phyloP scores from a whole-genome alignment of 2,888 invertebrate genomes.

The Lasioglossum pauxillum region DNA sequence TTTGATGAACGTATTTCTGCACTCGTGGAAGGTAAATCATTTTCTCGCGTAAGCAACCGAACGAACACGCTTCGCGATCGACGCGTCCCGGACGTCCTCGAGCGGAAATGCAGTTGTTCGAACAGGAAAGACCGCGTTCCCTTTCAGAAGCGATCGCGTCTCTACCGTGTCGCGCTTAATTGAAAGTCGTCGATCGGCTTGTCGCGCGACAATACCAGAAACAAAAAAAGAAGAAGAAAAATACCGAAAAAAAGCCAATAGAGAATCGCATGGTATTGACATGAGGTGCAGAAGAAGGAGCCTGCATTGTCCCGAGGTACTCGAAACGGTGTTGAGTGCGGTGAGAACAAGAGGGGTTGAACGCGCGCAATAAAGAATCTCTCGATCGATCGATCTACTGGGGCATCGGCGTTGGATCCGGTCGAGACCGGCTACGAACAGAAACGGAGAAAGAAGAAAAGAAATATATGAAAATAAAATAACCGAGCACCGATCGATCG shows the following conservation, averaged over 20 bases:
- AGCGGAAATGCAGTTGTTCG: background rate
- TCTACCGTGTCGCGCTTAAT: background rate
- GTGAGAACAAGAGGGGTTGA: slow-evolving; percentile 17
- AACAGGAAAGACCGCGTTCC: too few species aligned
- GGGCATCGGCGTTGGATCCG: background rate
- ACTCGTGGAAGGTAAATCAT: too few species aligned
- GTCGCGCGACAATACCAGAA: background rate
- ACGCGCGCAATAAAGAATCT: background rate
- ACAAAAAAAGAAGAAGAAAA: background rate
- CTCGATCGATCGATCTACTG: slow-evolving; percentile 54
- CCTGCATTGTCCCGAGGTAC: slow-evolving; percentile 57
- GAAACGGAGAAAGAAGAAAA: background rate
- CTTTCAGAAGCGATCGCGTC: too few species aligned
- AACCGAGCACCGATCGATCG: slow-evolving; percentile 42
- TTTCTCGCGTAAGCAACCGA: too few species aligned
- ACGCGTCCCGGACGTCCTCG: background rate
- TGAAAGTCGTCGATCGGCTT: background rate
- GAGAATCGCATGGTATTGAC: slow-evolving; percentile 31
- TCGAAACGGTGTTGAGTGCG: slow-evolving; percentile 51
- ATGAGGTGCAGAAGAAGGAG: slow-evolving; percentile 60
- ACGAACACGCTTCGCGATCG: too few species aligned
- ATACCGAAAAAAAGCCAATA: background rate
- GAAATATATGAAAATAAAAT: background rate
- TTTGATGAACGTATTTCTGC: too few species aligned
- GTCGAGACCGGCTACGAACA: background rate